A percentile compares a stretch with the other conserved stretches of the same genome.
Evolutionary conservation across 2,113 vertebrate species (phyloP).

Genomic region (Callipepla californica): DNA sequence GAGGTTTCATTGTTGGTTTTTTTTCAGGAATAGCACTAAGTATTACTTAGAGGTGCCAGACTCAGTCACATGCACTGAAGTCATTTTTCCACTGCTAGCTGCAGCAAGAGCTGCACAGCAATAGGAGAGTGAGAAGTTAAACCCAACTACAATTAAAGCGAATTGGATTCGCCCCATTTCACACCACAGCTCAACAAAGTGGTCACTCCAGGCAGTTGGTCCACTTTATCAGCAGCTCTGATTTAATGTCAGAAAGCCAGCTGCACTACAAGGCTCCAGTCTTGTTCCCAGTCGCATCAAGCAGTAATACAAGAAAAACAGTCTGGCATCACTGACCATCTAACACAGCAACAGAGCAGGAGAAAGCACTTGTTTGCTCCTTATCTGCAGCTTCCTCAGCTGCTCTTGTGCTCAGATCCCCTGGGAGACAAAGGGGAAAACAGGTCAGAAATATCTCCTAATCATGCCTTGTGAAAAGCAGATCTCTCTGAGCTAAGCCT

Average conservation of each 20-base stretch:
- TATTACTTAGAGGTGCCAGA: neutral
- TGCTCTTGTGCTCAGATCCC: neutral
- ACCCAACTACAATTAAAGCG: neutral
- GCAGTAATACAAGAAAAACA: neutral
- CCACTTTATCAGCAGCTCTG: neutral
- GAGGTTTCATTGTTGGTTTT: neutral
- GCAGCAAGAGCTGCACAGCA: neutral
- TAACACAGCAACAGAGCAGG: neutral
- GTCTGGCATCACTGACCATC: neutral
- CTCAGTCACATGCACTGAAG: slow-evolving; percentile 30
- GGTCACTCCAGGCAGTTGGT: neutral
- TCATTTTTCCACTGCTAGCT: slow-evolving; percentile 25
- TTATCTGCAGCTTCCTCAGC: neutral
- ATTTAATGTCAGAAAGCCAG: neutral
- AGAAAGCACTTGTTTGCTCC: neutral
- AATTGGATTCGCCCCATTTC: neutral
- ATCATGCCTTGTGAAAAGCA: neutral
- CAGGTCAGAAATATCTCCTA: fast-evolving
- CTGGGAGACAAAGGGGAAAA: neutral
- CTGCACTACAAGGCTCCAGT: neutral
- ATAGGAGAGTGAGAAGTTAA: neutral
- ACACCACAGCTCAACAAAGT: neutral
- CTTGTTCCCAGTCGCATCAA: neutral
- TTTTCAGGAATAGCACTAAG: neutral
- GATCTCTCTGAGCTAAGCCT: neutral